Conservation (phyloP, 1,140 invertebrate species). For the Tenebrio molitor region DNA sequence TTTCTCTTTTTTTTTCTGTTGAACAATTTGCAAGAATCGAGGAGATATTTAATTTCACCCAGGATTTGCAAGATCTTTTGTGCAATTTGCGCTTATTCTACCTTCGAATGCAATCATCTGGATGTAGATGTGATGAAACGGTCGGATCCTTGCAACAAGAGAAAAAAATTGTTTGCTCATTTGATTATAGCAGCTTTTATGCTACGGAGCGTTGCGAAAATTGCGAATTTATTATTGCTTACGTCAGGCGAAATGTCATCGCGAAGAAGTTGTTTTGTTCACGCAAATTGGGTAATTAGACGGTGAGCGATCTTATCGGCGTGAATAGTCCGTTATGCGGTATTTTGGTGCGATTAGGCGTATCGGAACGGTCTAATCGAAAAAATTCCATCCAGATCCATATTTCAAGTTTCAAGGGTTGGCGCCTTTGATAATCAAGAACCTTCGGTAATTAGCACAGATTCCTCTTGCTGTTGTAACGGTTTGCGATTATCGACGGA, state of each 20-base stretch:
- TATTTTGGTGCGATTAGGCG: neutral
- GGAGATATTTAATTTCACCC: slow-evolving; percentile 13
- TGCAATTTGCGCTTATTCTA: slow-evolving; percentile 37
- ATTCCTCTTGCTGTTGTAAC: too few relatives aligned
- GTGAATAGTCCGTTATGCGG: neutral
- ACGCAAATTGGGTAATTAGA: neutral
- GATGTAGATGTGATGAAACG: slow-evolving; percentile 1
- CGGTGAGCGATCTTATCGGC: neutral
- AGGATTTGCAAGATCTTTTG: slow-evolving; percentile 35
- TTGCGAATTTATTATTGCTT: neutral
- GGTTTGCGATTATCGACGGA: too few relatives aligned
- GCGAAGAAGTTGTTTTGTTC: neutral
- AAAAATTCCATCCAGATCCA: too few relatives aligned
- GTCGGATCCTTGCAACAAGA: slow-evolving; percentile 10
- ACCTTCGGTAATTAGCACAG: too few relatives aligned
- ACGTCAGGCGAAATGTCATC: slow-evolving; percentile 15
- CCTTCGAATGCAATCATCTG: slow-evolving; percentile 33
- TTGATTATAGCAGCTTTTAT: slow-evolving; percentile 23
- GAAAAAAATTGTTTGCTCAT: slow-evolving; percentile 29
- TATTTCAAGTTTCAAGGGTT: too few relatives aligned
- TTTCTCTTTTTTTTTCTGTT: neutral
- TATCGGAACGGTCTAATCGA: neutral
- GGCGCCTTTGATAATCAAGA: too few relatives aligned
- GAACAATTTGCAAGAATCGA: slow-evolving; percentile 14
- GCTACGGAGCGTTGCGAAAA: slow-evolving; percentile 12